Evolutionary conservation across 2,888 invertebrate species (phyloP), one percentile per base, ranked within the genome.

Genomic region (Poecilobothrus nobilitatus): DNA sequence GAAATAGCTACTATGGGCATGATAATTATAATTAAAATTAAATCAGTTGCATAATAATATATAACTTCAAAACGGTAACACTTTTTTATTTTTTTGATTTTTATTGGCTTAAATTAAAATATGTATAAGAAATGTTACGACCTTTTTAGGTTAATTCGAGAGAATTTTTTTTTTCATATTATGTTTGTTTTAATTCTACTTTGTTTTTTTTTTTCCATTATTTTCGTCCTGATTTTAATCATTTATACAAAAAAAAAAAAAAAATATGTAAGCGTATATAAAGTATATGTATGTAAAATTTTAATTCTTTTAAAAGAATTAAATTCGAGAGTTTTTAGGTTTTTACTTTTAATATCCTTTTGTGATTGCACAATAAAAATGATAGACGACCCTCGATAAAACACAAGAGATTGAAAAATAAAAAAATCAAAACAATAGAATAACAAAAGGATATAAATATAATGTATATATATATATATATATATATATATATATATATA

Each of bases 381-480:
- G 53, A 53, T 53, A 53, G 53, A 53, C 53, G 53, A 53, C 53
- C 53, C 53, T 53, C 53, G 53, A 53, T 53, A 53, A 18, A 53
- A 53, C 53, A 53, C 53, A 53, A 53, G 53, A 53, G 53, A 3
- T 53, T 53, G 1, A 53, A 18, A 53, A n/a, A 53, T 15, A 53
- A 53, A 53, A 53, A 53, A 53, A 53, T 18, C 53, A 12, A 53
- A 53, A 53, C 53, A 53, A 53, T 53, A 53, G 53, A 18, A 53
- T 53, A 53, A 53, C 53, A 53, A 53, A 53, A 53, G 53, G 53
- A 53, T 53, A n/a, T 53, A 18, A 53, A 18, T 41, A 41, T 9
- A 27, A 41, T n/a, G 53, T 15, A 53, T 37, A 18, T 18, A 53
- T 6, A 53, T 18, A 53, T 53, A 6, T n/a, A 53, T n/a, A 53